Base-by-base conservation (phyloP, 2,797 vertebrate species). In the Salmo trutta region DNA sequence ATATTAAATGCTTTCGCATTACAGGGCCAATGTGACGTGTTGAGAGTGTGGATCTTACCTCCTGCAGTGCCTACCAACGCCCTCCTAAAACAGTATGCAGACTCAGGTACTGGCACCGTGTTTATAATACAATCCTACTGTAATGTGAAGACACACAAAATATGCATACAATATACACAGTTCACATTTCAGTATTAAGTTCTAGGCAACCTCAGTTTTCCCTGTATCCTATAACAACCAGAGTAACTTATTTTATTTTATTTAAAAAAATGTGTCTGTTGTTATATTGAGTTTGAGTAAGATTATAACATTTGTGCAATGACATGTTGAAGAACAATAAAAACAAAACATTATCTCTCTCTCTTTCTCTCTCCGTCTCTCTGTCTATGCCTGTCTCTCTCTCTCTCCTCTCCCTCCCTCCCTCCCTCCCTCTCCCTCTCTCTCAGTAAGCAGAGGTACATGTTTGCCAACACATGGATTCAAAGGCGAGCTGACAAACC, bases 11-110 rank as follows among this genome's bases (percentile, higher is more conserved):
- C 33, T 47, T 8, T 17, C n/a, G n/a, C 17, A 47, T 47, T 71
- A 10, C 47, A 80, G 74, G 75, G 74, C 19, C n/a, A 56, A 71
- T 80, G 79, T 77, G 79, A 77, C n/a, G 71, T 81, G 7, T 24
- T 81, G 71, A 73, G 36, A 27, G 27, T 53, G 21, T 77, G 51
- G 79, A 81, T 17, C 56, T 77, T 31, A 74, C 71, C 14, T 65
- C 66, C 53, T 77, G 79, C 29, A 62, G 21, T 12, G 7, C 65
- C 41, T 77, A 77, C 65, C 70, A 73, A 19, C 70, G 36, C 14
- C n/a, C 53, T 68, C 31, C 21, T 74, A 1, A 77, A 59, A 52
- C 75, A 77, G 16, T 53, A 53, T 10, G 8, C 33, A 53, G 17
- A n/a, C 14, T 31, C 52, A 71, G 15, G 54, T n/a, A 70, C 8